Percentiles rank a stretch among this genome's conserved stretches.
phyloP scores from a whole-genome alignment of 2,113 vertebrate genomes.

The Passer montanus region DNA sequence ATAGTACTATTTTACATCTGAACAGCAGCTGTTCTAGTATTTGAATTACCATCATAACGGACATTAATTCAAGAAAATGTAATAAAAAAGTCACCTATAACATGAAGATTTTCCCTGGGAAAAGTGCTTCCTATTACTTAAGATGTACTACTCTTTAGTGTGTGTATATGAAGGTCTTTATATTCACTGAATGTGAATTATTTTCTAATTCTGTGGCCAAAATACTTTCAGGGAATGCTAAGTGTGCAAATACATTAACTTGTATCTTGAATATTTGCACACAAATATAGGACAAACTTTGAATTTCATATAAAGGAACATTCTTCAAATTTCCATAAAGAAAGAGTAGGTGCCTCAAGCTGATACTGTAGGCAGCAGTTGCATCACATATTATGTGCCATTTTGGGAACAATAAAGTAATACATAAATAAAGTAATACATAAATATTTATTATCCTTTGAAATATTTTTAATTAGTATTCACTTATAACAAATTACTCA shows the following conservation, averaged over 20 bases:
- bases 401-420: background rate
- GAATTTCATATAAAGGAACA: background rate
- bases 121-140: conserved; percentile 28
- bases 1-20: background rate
- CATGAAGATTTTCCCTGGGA: conserved; percentile 27
- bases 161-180: background rate
- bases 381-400: background rate
- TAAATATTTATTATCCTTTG: background rate
- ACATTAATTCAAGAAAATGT: conserved; percentile 11
- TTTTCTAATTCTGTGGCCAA: background rate
- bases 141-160: background rate
- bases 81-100: conserved; percentile 22
- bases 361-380: background rate
- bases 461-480: background rate
- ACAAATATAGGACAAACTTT: background rate
- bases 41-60: conserved; percentile 30
- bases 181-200: background rate
- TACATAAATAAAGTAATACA: background rate
- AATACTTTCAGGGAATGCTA: conserved; percentile 8
- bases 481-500: background rate
- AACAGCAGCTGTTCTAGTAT: conserved; percentile 23
- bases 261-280: background rate
- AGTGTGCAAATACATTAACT: background rate
- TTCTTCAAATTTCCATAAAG: background rate
- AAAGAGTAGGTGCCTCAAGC: background rate